phyloP scores from a whole-genome alignment of 2,113 vertebrate species.

The Anhinga anhinga region DNA sequence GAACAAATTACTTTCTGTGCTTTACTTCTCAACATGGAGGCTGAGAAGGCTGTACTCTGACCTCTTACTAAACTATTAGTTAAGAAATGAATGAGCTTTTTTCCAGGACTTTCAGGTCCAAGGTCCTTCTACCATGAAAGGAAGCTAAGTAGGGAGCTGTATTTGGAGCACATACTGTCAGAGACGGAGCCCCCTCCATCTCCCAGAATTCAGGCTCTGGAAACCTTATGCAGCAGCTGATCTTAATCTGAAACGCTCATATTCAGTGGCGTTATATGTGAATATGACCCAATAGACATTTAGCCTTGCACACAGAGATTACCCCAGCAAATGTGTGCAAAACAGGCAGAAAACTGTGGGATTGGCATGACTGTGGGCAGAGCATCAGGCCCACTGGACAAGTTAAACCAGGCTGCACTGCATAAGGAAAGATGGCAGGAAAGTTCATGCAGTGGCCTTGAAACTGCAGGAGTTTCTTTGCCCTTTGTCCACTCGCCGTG shows the following conservation, averaged over 20 bases:
- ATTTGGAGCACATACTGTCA: accelerated
- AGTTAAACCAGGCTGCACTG: background rate
- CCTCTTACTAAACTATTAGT: background rate
- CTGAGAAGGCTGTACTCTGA: background rate
- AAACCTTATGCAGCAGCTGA: background rate
- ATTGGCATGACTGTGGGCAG: background rate
- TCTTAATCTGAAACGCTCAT: background rate
- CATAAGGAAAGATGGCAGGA: background rate
- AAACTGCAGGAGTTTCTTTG: background rate
- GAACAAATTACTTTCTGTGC: background rate
- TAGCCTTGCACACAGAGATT: background rate
- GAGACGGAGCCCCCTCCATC: background rate
- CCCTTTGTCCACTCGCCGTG: background rate
- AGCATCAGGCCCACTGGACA: background rate
- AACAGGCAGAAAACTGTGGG: background rate
- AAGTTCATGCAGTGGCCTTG: background rate
- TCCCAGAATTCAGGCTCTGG: background rate
- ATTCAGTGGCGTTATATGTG: background rate
- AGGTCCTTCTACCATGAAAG: background rate
- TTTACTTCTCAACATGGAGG: background rate
- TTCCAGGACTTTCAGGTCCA: background rate
- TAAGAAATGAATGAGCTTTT: background rate
- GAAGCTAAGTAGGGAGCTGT: background rate
- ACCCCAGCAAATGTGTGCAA: background rate
- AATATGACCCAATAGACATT: background rate